These are phyloP conservation scores for Siderastrea siderea DNA, from an alignment of 92 coral and sea anemone genomes.

Conservation along the genomic window DNA sequence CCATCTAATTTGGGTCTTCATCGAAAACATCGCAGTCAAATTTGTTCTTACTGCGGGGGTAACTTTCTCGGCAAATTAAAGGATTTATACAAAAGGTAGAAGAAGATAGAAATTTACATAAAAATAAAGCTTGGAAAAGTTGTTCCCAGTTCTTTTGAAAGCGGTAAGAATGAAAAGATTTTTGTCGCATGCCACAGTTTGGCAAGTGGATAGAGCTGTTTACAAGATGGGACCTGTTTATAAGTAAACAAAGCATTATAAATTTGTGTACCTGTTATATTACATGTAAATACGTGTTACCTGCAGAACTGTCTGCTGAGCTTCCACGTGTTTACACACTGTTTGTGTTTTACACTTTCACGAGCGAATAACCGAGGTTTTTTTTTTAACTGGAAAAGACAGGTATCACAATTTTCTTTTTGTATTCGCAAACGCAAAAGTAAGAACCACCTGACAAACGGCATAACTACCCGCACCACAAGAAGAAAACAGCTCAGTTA, in stretches of 20 bases:
- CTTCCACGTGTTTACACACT: not conserved
- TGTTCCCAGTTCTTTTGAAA: conserved; percentile 9
- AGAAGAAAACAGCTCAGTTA: too few species aligned
- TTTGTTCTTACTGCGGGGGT: not conserved
- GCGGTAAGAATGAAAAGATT: not conserved
- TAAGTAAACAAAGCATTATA: too few species aligned
- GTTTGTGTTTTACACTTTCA: not conserved
- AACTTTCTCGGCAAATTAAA: not conserved
- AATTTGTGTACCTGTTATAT: not conserved
- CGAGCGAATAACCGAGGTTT: too few species aligned
- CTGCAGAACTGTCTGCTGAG: not conserved
- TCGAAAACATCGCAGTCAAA: not conserved
- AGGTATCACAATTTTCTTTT: too few species aligned
- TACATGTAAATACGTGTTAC: not conserved
- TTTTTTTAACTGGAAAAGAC: too few species aligned
- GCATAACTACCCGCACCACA: too few species aligned
- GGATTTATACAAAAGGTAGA: not conserved
- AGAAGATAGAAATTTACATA: not conserved
- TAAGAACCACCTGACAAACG: too few species aligned
- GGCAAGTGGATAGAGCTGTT: not conserved
- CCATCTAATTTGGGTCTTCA: not conserved
- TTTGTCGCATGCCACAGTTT: not conserved
- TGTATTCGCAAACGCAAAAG: too few species aligned
- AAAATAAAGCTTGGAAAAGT: not conserved
- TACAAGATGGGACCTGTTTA: not conserved